phyloP scores from a whole-genome alignment of 2,113 vertebrate species.

The Peromyscus leucopus region DNA sequence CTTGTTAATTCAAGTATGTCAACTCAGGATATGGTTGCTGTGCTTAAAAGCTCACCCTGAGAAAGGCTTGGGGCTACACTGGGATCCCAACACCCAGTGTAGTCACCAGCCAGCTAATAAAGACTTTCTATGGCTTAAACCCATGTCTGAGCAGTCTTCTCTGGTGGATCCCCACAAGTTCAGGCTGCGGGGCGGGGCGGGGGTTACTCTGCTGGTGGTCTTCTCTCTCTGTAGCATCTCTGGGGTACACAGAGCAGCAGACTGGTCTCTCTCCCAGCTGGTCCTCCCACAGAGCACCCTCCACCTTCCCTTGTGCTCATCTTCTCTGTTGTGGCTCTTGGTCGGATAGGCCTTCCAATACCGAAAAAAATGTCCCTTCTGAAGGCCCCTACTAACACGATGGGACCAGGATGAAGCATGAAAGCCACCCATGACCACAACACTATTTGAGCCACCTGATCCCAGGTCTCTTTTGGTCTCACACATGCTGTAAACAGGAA shows the following conservation, averaged over 20 bases:
- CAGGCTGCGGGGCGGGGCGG: background rate
- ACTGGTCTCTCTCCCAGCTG: background rate
- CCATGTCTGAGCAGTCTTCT: background rate
- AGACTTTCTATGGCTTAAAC: background rate
- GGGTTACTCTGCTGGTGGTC: background rate
- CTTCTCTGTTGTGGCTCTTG: background rate
- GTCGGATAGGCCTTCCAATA: background rate
- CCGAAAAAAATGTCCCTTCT: background rate
- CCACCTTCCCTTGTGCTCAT: background rate
- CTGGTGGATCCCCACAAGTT: background rate
- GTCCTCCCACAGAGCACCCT: background rate
- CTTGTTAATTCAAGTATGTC: background rate
- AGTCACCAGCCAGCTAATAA: background rate
- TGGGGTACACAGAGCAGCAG: background rate
- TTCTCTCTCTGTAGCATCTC: background rate
- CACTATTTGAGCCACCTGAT: background rate
- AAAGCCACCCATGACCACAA: background rate
- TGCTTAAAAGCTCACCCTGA: background rate
- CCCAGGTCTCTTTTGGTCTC: background rate
- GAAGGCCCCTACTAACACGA: background rate
- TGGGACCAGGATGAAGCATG: background rate
- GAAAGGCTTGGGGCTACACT: background rate
- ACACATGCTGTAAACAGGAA: background rate
- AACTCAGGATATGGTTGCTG: background rate
- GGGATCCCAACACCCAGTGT: background rate